phyloP scores from a whole-genome alignment of 2,888 invertebrate genomes.

The Hypercompe scribonia region DNA sequence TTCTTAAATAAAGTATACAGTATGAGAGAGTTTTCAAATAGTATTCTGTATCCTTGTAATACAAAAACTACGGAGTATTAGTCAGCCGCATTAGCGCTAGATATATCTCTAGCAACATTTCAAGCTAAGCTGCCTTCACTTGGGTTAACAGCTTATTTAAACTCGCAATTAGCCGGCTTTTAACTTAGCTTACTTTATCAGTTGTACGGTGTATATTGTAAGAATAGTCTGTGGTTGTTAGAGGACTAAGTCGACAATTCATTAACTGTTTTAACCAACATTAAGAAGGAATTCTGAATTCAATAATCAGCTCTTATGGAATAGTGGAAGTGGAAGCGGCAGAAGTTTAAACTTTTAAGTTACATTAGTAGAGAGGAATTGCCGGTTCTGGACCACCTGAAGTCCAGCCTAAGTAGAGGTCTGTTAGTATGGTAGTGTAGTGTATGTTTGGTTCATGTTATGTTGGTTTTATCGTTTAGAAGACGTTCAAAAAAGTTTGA shows the following conservation, averaged over 20 bases:
- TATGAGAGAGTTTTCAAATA: background rate
- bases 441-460: no score
- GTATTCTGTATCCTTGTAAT: no score
- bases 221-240: conserved; percentile 14
- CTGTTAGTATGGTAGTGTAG: no score
- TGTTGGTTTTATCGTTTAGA: no score
- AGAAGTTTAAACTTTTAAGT: background rate
- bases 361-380: no score
- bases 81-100: conserved; percentile 17
- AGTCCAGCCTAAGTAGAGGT: no score
- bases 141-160: conserved; percentile 60
- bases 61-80: conserved; percentile 9
- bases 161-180: conserved; percentile 57
- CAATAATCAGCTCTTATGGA: background rate
- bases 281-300: background rate
- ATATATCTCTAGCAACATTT: conserved; percentile 49
- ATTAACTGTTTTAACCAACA: background rate
- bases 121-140: conserved; percentile 48
- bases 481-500: no score
- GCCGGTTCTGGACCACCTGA: no score
- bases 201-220: conserved; percentile 39
- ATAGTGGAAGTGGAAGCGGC: background rate
- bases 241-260: background rate
- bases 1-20: background rate
- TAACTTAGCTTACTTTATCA: conserved; percentile 54